These are phyloP conservation scores for Apistogramma diplotaenia DNA, from an alignment of 2,113 vertebrate genomes.

Conservation along the genomic window DNA sequence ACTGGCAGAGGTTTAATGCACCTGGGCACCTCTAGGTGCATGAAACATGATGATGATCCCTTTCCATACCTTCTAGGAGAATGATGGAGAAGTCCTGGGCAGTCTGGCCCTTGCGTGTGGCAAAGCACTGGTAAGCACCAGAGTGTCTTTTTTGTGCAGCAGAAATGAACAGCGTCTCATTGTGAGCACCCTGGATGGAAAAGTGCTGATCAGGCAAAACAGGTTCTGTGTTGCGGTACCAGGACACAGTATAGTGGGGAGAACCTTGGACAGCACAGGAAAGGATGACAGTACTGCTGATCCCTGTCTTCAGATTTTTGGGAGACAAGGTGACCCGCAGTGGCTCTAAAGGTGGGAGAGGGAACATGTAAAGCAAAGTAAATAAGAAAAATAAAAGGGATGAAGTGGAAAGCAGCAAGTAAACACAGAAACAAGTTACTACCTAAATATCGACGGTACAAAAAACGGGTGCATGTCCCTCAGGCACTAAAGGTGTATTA, in stretches of 20 bases:
- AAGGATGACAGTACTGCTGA: conserved; percentile 97
- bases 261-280: conserved; percentile 93
- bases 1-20: neutral
- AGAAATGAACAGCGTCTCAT: conserved; percentile 94
- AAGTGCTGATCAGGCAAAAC: conserved; percentile 89
- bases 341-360: conserved; percentile 78
- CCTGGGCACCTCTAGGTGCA: neutral
- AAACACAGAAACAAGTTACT: neutral
- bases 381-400: neutral
- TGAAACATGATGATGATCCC: neutral
- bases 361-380: neutral
- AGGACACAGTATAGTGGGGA: conserved; percentile 89
- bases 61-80: conserved; percentile 84
- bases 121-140: conserved; percentile 97
- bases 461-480: neutral
- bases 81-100: conserved; percentile 98
- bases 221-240: conserved; percentile 96
- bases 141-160: conserved; percentile 97
- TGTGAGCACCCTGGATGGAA: conserved; percentile 94
- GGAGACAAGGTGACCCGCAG: conserved; percentile 95
- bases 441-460: neutral
- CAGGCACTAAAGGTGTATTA: neutral
- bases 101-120: conserved; percentile 90
- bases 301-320: conserved; percentile 97
- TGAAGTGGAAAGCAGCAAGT: neutral